Evolutionary conservation across 2,888 invertebrate genomes (phyloP), one percentile per base, ranked within the genome.

Genomic region (Rhodophaea formosa): DNA sequence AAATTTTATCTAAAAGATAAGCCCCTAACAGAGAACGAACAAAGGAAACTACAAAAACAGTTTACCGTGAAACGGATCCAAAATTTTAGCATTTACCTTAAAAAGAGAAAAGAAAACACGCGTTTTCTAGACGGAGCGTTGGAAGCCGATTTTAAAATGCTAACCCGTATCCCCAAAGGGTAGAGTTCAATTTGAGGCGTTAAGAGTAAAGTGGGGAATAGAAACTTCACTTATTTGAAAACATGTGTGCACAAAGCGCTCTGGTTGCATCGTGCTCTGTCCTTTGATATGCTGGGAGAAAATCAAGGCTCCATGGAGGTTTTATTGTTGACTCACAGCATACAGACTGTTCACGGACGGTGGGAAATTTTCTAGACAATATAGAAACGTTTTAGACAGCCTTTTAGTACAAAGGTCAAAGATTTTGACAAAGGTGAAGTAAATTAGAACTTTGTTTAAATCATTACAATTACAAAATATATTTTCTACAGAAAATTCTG

Each of bases 21-120:
- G n/a, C 17, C 46, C 35, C 12, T 35, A 46, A 35, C 32, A 56
- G 14, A 14, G 17, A 15, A 29, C 7, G 32, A 44, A 54, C 46
- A 56, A 54, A 59, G 14, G 49, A 55, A 57, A 64, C 55, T 32
- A 32, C 46, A 46, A 60, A 54, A 54, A 58, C 53, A 53, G 49
- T 49, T 35, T 43, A 39, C 54, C 56, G 52, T 54, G 45, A 47
- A 53, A 58, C 47, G 58, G 53, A 56, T 61, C 55, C 60, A 58
- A 44, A 61, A 56, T 72, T 75, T 68, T 59, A 65, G 65, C 70
- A 63, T 72, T 73, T 67, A 68, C 64, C 43, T 53, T 63, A 57
- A 67, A 65, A 69, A 65, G 60, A 46, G 62, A 58, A 74, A 74
- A 69, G 63, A 70, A 74, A 73, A 72, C 68, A 70, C 65, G 64